Conservation (phyloP, 1,140 invertebrate genomes). For the Pogonomyrmex californicus region DNA sequence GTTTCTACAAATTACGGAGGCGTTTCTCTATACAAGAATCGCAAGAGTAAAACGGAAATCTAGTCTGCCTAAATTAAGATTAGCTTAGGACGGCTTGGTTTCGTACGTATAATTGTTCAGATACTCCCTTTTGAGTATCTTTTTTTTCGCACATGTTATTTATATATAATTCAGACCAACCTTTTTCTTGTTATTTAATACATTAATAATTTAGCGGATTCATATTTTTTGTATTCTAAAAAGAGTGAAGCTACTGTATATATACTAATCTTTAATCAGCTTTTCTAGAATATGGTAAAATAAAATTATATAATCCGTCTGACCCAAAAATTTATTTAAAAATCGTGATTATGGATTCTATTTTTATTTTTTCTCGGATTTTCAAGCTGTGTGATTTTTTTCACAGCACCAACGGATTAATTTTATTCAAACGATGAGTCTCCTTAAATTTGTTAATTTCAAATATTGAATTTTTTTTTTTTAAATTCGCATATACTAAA, state of each 20-base stretch:
- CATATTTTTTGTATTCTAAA: slow-evolving; percentile 14
- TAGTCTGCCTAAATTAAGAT: slow-evolving; percentile 32
- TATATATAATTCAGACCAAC: background rate
- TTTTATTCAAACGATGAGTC: background rate
- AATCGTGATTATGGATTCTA: slow-evolving; percentile 8
- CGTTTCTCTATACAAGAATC: slow-evolving; percentile 17
- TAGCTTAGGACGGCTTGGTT: slow-evolving; percentile 65
- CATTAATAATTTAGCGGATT: background rate
- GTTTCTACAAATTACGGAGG: slow-evolving; percentile 11
- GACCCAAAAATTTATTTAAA: background rate
- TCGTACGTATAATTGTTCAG: slow-evolving; percentile 45
- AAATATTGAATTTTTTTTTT: background rate
- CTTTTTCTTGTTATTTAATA: slow-evolving; percentile 5
- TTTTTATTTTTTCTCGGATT: slow-evolving; percentile 10
- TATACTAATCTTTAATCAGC: background rate
- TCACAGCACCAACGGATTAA: background rate
- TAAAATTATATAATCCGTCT: background rate
- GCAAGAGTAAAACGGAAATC: background rate
- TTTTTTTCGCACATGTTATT: slow-evolving; percentile 8
- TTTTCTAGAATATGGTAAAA: background rate
- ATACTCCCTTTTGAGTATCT: background rate
- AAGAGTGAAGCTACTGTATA: background rate
- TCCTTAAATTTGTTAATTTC: background rate
- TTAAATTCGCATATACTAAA: background rate
- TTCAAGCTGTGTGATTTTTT: background rate